Evolutionary conservation across 2,888 invertebrate species (phyloP), one percentile per base, ranked within the genome.

Genomic region (Parnassius orleans): DNA sequence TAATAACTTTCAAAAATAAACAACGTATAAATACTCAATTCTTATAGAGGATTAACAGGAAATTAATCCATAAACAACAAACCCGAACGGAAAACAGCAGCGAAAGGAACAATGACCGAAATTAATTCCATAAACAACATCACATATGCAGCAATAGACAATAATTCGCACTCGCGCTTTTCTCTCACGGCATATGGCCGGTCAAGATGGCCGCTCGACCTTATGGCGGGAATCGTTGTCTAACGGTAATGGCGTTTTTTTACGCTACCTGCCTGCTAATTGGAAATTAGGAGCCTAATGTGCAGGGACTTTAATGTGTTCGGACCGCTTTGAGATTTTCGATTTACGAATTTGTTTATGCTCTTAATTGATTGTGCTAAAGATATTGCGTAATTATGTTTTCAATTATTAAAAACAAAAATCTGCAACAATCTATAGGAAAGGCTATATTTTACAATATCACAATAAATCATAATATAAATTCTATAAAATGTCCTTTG

Each of bases 201-300:
- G 70, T 68, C 80, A 84, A 84, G 83, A 84, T 85, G 83, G 84
- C 84, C 74, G 78, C 66, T 68, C 73, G 76, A 78, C 88, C 79
- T 84, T 90, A 88, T 83, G 87, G 87, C 84, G 85, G 85, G 81
- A 84, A 84, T 77, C 81, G 81, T 79, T 82, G 77, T 77, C 77
- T 77, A 73, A 71, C 81, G 73, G 75, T 86, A 90, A 89, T 88
- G 89, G 84, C 85, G 79, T 83, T 86, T 89, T 89, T 90, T 90
- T 89, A 88, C 90, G 88, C 84, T 89, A 90, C 90, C 89, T 90
- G 90, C 86, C 81, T 90, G 87, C 87, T 90, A 90, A 90, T 90
- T 89, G 87, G 86, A 84, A 85, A 89, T 90, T 90, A 90, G 84
- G 82, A 77, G 80, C 76, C 83, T 84, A 90, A 90, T 90, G 89